Percentiles rank a stretch among this genome's conserved stretches.
These are phyloP conservation scores for Hoplodrina ambigua DNA, from an alignment of 2,888 invertebrate genomes.

Conservation along the genomic window DNA sequence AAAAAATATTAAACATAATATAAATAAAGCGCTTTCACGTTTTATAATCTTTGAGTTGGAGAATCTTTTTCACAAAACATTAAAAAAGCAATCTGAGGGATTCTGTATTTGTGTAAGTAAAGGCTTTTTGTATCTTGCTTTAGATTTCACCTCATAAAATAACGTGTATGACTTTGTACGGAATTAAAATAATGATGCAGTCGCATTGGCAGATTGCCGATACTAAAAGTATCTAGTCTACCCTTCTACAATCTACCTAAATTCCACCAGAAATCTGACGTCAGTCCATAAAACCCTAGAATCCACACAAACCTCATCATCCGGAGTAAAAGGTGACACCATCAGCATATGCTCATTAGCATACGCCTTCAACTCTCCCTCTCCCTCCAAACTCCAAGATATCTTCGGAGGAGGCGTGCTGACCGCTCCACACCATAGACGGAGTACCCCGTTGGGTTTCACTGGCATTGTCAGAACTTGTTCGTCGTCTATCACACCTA, in stretches of 20 bases:
- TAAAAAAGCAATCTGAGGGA: slow-evolving; percentile 1
- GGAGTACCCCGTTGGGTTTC: slow-evolving; percentile 80
- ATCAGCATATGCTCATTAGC: slow-evolving; percentile 79
- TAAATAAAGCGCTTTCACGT: slow-evolving; percentile 47
- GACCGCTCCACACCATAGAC: slow-evolving; percentile 92
- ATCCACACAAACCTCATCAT: slow-evolving; percentile 77
- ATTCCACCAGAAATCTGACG: neutral
- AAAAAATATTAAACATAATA: slow-evolving; percentile 48
- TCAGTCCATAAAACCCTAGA: neutral
- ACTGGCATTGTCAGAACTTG: slow-evolving; percentile 79
- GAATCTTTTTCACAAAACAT: slow-evolving; percentile 32
- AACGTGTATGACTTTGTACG: neutral
- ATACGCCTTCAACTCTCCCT: slow-evolving; percentile 82
- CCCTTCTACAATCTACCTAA: too few relatives aligned
- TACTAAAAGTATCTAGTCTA: neutral
- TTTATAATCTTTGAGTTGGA: slow-evolving; percentile 40
- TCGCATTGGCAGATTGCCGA: neutral
- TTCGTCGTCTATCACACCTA: slow-evolving; percentile 79
- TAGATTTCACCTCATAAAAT: neutral
- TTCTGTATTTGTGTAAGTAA: slow-evolving; percentile 10
- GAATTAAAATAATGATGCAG: neutral
- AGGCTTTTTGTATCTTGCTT: neutral
- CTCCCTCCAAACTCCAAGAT: slow-evolving; percentile 89
- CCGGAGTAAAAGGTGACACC: slow-evolving; percentile 80
- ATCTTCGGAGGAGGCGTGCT: slow-evolving; percentile 91